A percentile compares a stretch with the other conserved stretches of the same genome.
Conservation (phyloP, 2,797 vertebrate genomes). For the Fringilla coelebs region DNA sequence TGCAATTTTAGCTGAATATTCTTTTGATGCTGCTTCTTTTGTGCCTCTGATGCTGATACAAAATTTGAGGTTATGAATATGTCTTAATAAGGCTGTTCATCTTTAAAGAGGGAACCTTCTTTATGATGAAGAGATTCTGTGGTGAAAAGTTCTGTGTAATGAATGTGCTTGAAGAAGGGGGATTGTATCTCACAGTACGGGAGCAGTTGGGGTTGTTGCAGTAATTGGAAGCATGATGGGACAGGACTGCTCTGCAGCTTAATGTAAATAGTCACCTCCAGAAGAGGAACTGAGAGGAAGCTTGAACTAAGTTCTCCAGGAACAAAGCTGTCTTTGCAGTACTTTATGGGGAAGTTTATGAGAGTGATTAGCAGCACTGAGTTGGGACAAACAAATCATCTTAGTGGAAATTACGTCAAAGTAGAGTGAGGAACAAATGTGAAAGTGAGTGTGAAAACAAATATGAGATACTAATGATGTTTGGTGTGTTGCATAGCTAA, state of each 20-base stretch:
- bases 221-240: background rate
- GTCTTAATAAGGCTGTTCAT: background rate
- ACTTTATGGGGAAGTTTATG: background rate
- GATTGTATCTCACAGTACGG: background rate
- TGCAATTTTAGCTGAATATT: background rate
- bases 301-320: background rate
- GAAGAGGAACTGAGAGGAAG: background rate
- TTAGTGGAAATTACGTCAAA: background rate
- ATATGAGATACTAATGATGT: background rate
- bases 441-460: background rate
- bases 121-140: background rate
- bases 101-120: background rate
- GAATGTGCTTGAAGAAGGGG: background rate
- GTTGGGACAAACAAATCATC: background rate
- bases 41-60: background rate
- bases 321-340: background rate
- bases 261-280: background rate
- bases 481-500: background rate
- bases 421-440: background rate
- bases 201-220: background rate
- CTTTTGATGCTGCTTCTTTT: background rate
- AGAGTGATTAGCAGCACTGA: background rate
- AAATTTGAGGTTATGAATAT: background rate
- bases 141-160: background rate
- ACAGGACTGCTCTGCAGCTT: background rate